Percentiles rank a stretch among this genome's conserved stretches.
phyloP scores from a whole-genome alignment of 2,113 vertebrate species.

The Chrysemys picta region DNA sequence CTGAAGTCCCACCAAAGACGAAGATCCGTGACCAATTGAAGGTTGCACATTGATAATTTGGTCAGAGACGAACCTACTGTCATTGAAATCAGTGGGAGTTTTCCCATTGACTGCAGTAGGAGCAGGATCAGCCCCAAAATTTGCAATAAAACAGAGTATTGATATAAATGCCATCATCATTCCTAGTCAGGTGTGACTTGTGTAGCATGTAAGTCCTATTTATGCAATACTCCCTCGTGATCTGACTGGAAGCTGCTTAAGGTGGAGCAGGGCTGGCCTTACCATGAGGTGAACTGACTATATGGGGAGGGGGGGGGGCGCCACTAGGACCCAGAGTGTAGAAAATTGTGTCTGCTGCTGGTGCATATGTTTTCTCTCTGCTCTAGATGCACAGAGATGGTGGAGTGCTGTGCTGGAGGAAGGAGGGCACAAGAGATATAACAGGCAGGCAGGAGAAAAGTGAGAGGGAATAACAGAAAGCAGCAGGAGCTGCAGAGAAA shows the following conservation, averaged over 20 bases:
- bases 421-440: no score
- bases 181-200: neutral
- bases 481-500: no score
- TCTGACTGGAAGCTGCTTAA: neutral
- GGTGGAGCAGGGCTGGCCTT: neutral
- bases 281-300: no score
- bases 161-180: accelerated
- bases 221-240: neutral
- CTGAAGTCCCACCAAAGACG: conserved; percentile 55
- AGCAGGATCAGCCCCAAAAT: neutral
- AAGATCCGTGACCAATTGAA: neutral
- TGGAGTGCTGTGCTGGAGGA: no score
- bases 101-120: neutral
- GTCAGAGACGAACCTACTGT: neutral
- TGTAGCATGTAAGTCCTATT: accelerated
- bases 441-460: no score
- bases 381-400: no score
- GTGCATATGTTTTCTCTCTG: no score
- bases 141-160: neutral
- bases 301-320: no score
- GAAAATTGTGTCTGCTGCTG: no score
- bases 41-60: neutral
- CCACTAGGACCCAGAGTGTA: no score
- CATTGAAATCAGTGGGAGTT: neutral
- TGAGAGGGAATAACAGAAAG: no score